Evolutionary conservation across 2,797 vertebrate genomes (phyloP).

Genomic region (Darevskia nairensis): DNA sequence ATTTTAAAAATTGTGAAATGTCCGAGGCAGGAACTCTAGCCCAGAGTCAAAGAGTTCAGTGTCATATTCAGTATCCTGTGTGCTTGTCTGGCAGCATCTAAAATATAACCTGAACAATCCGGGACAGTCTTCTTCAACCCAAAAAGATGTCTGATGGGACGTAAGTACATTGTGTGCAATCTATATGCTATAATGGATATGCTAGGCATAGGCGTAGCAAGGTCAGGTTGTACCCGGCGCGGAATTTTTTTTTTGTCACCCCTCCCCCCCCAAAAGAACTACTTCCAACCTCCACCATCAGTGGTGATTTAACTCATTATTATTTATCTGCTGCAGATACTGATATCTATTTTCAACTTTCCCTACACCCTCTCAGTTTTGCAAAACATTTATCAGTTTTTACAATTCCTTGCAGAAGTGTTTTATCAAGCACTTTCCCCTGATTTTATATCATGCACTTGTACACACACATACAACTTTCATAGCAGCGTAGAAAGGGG

Average conservation of each 20-base stretch:
- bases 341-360: not conserved
- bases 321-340: not conserved
- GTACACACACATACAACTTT: not conserved
- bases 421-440: not conserved
- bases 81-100: not conserved
- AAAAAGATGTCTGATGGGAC: not conserved
- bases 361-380: not conserved
- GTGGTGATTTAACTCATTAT: not conserved
- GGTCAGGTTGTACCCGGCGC: no score
- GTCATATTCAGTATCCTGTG: not conserved
- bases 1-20: no score
- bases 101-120: not conserved
- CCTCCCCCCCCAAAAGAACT: not conserved
- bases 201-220: no score
- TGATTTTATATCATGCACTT: not conserved
- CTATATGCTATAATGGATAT: not conserved
- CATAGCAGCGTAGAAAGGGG: not conserved
- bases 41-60: not conserved
- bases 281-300: not conserved
- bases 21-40: not conserved
- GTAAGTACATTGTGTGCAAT: not conserved
- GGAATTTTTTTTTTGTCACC: no score
- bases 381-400: not conserved
- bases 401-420: not conserved
- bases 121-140: not conserved